These are phyloP conservation scores for Macrobrachium nipponense DNA, from an alignment of 1,140 invertebrate species.

Conservation along the genomic window DNA sequence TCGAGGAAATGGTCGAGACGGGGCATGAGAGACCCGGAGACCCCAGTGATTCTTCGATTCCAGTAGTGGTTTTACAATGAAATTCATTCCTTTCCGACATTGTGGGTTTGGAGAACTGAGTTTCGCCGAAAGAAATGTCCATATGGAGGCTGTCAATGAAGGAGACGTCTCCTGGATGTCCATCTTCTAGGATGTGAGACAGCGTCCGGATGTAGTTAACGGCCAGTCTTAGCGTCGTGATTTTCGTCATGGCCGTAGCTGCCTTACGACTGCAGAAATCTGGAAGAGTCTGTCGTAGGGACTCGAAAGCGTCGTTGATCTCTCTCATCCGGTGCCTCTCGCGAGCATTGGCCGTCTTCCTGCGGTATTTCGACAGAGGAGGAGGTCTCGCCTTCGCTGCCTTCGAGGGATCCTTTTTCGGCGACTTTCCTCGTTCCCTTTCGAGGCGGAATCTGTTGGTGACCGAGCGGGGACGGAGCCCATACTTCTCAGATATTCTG, in stretches of 20 bases:
- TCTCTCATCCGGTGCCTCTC: slow-evolving; percentile 87
- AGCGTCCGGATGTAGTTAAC: slow-evolving; percentile 50
- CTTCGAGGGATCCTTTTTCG: neutral
- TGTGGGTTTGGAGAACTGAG: neutral
- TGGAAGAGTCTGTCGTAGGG: slow-evolving; percentile 38
- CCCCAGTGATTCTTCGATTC: neutral
- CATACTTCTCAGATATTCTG: slow-evolving; percentile 68
- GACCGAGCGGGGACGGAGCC: slow-evolving; percentile 71
- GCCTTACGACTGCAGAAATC: slow-evolving; percentile 25
- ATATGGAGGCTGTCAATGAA: slow-evolving; percentile 19
- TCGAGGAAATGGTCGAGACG: neutral
- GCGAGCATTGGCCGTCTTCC: slow-evolving; percentile 88
- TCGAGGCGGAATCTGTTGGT: slow-evolving; percentile 70
- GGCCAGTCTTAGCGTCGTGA: slow-evolving; percentile 49
- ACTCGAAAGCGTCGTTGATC: slow-evolving; percentile 85
- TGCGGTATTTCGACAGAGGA: slow-evolving; percentile 77
- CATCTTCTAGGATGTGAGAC: slow-evolving; percentile 42
- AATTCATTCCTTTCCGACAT: too few species aligned
- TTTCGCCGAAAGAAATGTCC: neutral
- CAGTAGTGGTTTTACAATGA: too few species aligned
- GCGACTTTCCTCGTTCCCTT: neutral
- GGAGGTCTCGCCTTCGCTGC: slow-evolving; percentile 32
- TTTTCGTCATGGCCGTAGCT: slow-evolving; percentile 46
- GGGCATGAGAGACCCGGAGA: neutral
- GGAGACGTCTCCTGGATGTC: slow-evolving; percentile 31